Evolutionary conservation across 2,888 invertebrate species (phyloP), one percentile per base, ranked within the genome.

Genomic region (Chloromyia formosa): DNA sequence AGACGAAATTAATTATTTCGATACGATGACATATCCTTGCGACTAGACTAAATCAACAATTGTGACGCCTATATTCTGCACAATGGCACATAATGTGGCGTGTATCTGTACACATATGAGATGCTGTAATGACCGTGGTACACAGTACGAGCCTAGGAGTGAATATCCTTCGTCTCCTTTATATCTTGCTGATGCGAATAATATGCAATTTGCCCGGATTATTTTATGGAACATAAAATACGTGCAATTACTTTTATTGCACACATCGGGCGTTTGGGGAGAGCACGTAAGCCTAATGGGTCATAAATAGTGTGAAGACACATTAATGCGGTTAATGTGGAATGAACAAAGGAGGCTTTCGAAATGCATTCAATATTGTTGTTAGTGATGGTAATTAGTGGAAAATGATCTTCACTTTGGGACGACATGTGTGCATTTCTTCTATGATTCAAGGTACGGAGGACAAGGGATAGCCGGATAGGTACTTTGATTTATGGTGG

Each of bases 231-330:
- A 40, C 62, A 42, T 64, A 64, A 64, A 64, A 64, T 64, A 20
- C 62, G 42, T 64, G 62, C 62, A 64, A 64, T 64, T 64, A 64
- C 22, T 64, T 64, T 64, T 64, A 64, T 64, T 64, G 40, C 62
- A 40, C 40, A 35, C 7, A 64, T 64, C 18, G 18, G 16, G 5
- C 56, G 5, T 20, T 16, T 56, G 56, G 56, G 56, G 27, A 35
- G 7, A 56, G 56, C 16, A 7, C 16, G 56, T 56, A 56, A 56
- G 1, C 10, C 56, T 56, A 56, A 56, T 56, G 56, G 56, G 56
- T 18, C 56, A 18, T 56, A 20, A 56, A 56, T 20, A 16, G 10
- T 20, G 22, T 20, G 56, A 56, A n/a, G 22, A 22, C 56, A 56
- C 27, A 35, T 35, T 56, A 20, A 56, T 56, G 4, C 22, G 56